Percentiles rank a stretch among this genome's conserved stretches.
phyloP scores from a whole-genome alignment of 2,888 invertebrate genomes.

The Gryllus longicercus region DNA sequence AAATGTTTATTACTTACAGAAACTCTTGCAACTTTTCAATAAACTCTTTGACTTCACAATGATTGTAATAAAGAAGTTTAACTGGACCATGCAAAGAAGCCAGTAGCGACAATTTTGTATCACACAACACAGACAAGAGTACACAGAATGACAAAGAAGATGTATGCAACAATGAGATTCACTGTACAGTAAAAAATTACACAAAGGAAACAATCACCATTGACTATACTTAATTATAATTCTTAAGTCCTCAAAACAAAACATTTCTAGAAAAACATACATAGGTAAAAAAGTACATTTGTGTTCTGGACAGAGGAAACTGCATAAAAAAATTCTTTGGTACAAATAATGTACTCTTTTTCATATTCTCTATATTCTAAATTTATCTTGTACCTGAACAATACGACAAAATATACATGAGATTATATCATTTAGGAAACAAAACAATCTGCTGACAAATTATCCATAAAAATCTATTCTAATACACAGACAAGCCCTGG shows the following conservation, averaged over 20 bases:
- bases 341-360: not conserved
- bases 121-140: not conserved
- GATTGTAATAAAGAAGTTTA: slow-evolving; percentile 1
- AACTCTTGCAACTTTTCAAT: slow-evolving; percentile 9
- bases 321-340: not conserved
- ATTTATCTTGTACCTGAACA: not conserved
- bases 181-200: not conserved
- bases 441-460: not conserved
- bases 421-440: not conserved
- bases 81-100: slow-evolving; percentile 10
- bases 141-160: not conserved
- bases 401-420: not conserved
- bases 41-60: slow-evolving; percentile 1
- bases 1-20: not conserved
- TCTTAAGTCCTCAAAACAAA: no score
- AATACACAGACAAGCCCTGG: not conserved
- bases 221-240: not conserved
- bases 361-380: not conserved
- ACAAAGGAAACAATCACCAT: not conserved
- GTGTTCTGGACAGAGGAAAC: no score
- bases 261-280: no score
- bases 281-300: no score
- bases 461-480: not conserved
- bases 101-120: not conserved
- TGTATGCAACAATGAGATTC: slow-evolving; percentile 2